Percentiles rank a stretch among this genome's conserved stretches.
These are phyloP conservation scores for Suricata suricatta DNA, from an alignment of 2,113 vertebrate species.

Conservation along the genomic window DNA sequence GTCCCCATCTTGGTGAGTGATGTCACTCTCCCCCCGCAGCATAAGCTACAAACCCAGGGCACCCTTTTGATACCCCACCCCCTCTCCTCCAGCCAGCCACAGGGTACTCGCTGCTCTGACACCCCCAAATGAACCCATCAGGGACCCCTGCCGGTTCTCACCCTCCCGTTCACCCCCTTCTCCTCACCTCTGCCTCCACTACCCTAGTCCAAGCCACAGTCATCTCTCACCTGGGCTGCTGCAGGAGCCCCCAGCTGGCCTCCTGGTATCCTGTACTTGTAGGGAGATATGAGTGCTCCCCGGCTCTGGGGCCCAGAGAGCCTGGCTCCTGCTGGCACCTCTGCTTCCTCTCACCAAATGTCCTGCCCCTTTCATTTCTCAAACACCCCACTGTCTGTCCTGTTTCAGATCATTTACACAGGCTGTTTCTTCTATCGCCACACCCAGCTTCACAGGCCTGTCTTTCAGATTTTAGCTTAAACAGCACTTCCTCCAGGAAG, in stretches of 20 bases:
- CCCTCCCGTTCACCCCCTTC: background rate
- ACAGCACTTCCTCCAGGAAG: background rate
- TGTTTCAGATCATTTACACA: background rate
- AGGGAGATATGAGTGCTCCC: background rate
- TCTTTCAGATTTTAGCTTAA: background rate
- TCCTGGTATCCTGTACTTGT: rapidly evolving
- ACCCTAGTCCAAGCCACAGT: too few species aligned
- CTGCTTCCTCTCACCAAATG: background rate
- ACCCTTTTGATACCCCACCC: background rate
- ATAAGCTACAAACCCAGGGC: background rate
- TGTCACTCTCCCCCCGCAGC: background rate
- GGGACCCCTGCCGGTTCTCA: background rate
- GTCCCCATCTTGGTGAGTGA: background rate
- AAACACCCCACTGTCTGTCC: background rate
- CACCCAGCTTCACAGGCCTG: background rate
- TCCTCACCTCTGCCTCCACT: background rate
- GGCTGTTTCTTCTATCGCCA: background rate
- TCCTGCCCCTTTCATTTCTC: background rate
- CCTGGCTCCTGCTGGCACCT: background rate
- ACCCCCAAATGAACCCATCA: background rate
- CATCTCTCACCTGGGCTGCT: background rate
- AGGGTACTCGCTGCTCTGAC: too few species aligned
- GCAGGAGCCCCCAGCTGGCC: background rate
- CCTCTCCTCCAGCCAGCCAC: too few species aligned
- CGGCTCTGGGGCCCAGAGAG: background rate